Percentiles rank a stretch among this genome's conserved stretches.
Evolutionary conservation across 2,888 invertebrate species (phyloP).

Genomic region (Drosophila kanekoi): DNA sequence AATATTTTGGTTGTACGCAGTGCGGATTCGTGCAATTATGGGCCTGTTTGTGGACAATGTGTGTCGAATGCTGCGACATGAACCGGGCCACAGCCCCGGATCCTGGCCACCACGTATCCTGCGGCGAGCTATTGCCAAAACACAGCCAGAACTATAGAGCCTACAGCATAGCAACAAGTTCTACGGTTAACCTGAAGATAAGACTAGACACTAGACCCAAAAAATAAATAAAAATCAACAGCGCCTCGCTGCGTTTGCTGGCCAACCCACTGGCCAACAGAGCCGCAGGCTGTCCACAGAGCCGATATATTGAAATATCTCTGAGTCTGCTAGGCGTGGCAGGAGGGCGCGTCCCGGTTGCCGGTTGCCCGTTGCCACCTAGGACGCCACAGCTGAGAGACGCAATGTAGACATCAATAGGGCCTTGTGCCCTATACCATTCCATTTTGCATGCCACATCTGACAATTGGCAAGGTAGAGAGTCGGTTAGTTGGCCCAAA

Average conservation of each 20-base stretch:
- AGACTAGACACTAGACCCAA: constrained; percentile 29
- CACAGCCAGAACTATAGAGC: constrained; percentile 28
- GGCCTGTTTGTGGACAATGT: constrained; percentile 68
- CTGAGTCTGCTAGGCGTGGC: constrained; percentile 45
- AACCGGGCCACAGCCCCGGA: constrained; percentile 34
- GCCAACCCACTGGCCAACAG: constrained; percentile 72
- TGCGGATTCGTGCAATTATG: constrained; percentile 77
- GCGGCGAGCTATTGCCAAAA: constrained; percentile 76
- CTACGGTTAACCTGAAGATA: constrained; percentile 74
- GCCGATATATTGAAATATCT: constrained; percentile 34
- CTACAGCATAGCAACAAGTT: constrained; percentile 56
- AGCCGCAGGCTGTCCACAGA: constrained; percentile 51
- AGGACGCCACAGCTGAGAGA: constrained; percentile 59
- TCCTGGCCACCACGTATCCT: constrained; percentile 48
- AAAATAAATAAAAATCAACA: neutral
- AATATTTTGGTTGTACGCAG: constrained; percentile 84
- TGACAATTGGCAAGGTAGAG: constrained; percentile 33
- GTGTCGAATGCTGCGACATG: constrained; percentile 67
- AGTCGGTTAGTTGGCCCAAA: constrained; percentile 45
- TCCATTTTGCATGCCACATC: constrained; percentile 49
- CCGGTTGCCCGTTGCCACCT: constrained; percentile 48
- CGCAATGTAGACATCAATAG: constrained; percentile 71
- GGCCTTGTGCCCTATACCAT: constrained; percentile 40
- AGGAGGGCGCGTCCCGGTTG: constrained; percentile 73
- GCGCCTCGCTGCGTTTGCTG: constrained; percentile 51